Percentiles rank a stretch among this genome's conserved stretches.
Conservation (phyloP, 2,888 invertebrate species). For the Cylindroiulus punctatus region DNA sequence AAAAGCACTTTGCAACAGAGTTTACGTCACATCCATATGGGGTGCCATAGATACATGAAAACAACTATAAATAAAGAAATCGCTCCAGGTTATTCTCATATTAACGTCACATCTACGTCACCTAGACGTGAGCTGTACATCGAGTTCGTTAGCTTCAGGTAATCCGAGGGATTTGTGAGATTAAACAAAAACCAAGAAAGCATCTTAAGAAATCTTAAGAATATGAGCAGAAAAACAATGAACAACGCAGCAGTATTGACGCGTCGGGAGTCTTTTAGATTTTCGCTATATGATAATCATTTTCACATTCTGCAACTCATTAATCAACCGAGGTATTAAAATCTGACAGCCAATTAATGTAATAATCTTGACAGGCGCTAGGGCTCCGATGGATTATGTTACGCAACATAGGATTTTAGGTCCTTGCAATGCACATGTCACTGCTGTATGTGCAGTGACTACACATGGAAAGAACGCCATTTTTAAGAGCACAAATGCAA, state of each 20-base stretch:
- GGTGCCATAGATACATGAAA: no score
- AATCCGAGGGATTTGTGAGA: neutral
- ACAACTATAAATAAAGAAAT: neutral
- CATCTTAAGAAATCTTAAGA: neutral
- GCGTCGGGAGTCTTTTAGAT: neutral
- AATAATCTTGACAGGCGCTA: neutral
- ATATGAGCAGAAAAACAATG: neutral
- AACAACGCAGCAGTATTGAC: neutral
- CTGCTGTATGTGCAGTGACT: neutral
- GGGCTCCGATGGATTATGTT: neutral
- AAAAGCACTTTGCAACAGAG: no score
- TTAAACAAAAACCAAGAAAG: neutral
- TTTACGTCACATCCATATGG: no score
- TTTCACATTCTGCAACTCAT: neutral
- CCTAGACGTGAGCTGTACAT: neutral
- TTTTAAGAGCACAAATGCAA: neutral
- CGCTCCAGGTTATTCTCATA: neutral
- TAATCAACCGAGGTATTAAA: constrained; percentile 11
- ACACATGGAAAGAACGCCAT: neutral
- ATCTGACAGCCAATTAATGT: constrained; percentile 9
- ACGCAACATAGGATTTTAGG: neutral
- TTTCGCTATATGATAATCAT: neutral
- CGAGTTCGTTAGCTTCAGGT: neutral
- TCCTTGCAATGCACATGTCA: neutral
- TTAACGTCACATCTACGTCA: neutral